Evolutionary conservation across 2,113 vertebrate genomes (phyloP).

Genomic region (Cyanocitta stelleri): DNA sequence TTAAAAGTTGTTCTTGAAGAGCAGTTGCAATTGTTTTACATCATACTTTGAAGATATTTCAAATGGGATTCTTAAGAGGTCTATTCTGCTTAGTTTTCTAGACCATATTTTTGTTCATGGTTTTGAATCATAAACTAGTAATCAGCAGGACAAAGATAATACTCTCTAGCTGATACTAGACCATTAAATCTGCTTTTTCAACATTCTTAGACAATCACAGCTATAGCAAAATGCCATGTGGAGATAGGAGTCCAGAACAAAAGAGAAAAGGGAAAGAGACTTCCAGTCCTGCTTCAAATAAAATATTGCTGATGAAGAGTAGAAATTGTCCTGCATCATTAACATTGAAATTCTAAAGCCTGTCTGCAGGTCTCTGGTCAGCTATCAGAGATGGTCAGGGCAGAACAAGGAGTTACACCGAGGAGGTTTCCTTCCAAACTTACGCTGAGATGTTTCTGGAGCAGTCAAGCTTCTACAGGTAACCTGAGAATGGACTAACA

Average conservation of each 20-base stretch:
- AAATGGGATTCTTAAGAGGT: neutral
- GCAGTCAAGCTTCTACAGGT: neutral
- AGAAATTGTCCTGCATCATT: neutral
- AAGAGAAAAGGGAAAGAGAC: neutral
- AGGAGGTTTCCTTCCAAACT: neutral
- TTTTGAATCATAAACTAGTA: neutral
- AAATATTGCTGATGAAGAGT: neutral
- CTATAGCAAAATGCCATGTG: neutral
- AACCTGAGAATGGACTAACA: neutral
- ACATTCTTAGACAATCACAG: neutral
- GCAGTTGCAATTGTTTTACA: neutral
- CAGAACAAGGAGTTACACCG: neutral
- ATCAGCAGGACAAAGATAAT: neutral
- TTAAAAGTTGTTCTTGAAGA: neutral
- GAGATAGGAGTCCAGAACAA: neutral
- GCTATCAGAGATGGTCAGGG: neutral
- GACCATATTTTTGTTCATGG: neutral
- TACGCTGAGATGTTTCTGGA: neutral
- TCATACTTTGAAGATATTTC: neutral
- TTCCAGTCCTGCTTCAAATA: neutral
- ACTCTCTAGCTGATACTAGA: neutral
- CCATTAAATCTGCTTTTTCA: neutral
- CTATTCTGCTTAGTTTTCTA: neutral
- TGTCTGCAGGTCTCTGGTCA: neutral
- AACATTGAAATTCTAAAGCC: neutral